Base-by-base conservation (phyloP, 2,113 vertebrate species). In the Osmerus mordax region DNA sequence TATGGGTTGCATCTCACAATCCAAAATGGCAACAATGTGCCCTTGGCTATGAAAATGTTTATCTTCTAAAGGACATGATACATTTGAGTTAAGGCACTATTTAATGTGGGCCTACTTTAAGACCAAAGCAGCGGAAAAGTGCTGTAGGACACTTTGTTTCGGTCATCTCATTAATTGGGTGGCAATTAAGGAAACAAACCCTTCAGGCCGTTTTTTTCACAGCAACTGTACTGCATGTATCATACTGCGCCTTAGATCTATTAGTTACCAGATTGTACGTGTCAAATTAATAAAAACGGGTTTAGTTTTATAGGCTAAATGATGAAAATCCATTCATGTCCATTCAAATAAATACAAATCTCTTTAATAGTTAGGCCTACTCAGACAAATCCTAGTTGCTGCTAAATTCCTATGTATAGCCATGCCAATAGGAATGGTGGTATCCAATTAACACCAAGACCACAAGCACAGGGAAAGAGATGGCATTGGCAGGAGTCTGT, bases 121-220 rank as follows among this genome's bases (percentile, higher is more conserved):
- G 77, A 80, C 85, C 80, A 89, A 81, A 83, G 67, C 56, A 61
- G 55, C 73, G 12, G 32, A 77, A 77, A 65, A 61, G 61, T 66
- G 76, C 88, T 83, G 72, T 63, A 83, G 78, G 75, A 84, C 73
- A 73, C 47, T 56, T 14, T 16, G 36, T 81, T 87, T 84, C 76
- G 68, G 78, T 78, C 66, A 71, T 72, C 77, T 86, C 72, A 81
- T 89, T 89, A 87, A 89, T 85, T 87, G 69, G 64, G 62, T 72
- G 60, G 79, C 76, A 86, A 86, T 87, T 86, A 90, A 81, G 69
- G 77, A 77, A 85, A 86, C 47, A 78, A 83, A 80, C 73, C 75
- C 81, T 76, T 71, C 65, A 65, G 82, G 83, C 81, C 70, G 52
- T 59, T 76, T 62, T 78, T 68, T 67, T 75, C 70, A 80, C 76